Evolutionary conservation across 2,888 invertebrate genomes (phyloP), one percentile per base, ranked within the genome.

Genomic region (Agonopterix heracliana): DNA sequence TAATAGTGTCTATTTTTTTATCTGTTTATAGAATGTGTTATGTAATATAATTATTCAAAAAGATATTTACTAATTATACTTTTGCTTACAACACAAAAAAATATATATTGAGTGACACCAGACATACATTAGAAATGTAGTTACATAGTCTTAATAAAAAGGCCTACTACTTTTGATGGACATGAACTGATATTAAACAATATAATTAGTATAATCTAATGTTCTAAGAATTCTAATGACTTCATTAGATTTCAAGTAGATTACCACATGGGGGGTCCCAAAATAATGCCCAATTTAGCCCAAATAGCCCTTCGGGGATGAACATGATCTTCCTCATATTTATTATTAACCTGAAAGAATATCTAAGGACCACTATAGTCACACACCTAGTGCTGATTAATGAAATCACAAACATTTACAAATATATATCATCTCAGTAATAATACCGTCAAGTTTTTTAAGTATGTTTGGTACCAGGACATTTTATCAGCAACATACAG

Each of bases 201-300:
- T 9, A n/a, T 38, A 35, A 1, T n/a, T 38, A 38, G 7, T 5
- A 26, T 26, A 26, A 26, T 26, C 38, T 38, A 38, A n/a, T 38
- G 38, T 38, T n/a, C n/a, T n/a, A 38, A 38, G 9, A 38, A 46
- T 46, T 35, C 35, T 13, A 46, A 17, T 26, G 46, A 45, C 10
- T 46, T 46, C 46, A 46, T 46, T 12, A 45, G 35, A 35, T 38
- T 38, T 38, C 9, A 35, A 45, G 59, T 68, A 73, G 74, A 65
- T 82, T 84, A 83, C 83, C 82, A 78, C 59, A 63, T 67, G 69
- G 64, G 76, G 66, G 70, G 77, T 79, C 76, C 73, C 77, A 78
- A 64, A 66, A 60, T 68, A 79, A 74, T 72, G 68, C 81, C 81
- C 76, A 81, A 81, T 78, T 78, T 78, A 78, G 76, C 81, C 80